Evolutionary conservation across 37 sponge, comb jelly and placozoan genomes (phyloP), one percentile per base, ranked within the genome.

Genomic region (Amphimedon queenslandica): DNA sequence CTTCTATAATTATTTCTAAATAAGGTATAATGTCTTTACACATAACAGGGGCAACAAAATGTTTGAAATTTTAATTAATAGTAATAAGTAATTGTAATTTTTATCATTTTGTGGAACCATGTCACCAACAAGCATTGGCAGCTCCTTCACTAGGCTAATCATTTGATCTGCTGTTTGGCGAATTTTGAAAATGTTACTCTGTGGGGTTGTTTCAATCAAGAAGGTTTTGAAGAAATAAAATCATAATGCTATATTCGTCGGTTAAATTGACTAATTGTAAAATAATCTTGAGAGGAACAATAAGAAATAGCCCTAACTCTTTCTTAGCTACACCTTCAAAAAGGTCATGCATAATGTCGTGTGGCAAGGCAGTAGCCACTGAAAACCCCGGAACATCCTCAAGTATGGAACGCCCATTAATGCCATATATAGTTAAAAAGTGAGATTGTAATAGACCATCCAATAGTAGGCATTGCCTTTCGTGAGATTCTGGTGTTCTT

Each of bases 291-390:
- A 67, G 6, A 1, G 3, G 4, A 2, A 8, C 40, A 74, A 37
- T 74, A 39, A 35, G 2, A 21, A 23, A 18, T 42, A 87, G 87
- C 78, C 85, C 1, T 88, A 91, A 71, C 87, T 92, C 21, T 93
- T 94, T 1, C 90, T 92, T 11, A 94, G 94, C 0, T 94, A 93
- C 81, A 93, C 98, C 11, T 69, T 94, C 55, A 87, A 83, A 53
- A 90, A 96, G 65, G 84, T 96, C 37, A 63, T 92, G 41, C 73
- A 72, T 51, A 23, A 72, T 72, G 27, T 72, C 73, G 29, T 72
- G 73, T 1, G 57, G 73, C n/a, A 74, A 1, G 37, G 40, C 63
- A 60, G 2, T 61, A 18, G 16, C 24, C 29, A 74, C 75, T 21
- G 75, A 74, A 60, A 74, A 74, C 2, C 75, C 75, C 24, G 64